Evolutionary conservation across 23 tunicate genomes (phyloP).

Genomic region (Phallusia fumigata): DNA sequence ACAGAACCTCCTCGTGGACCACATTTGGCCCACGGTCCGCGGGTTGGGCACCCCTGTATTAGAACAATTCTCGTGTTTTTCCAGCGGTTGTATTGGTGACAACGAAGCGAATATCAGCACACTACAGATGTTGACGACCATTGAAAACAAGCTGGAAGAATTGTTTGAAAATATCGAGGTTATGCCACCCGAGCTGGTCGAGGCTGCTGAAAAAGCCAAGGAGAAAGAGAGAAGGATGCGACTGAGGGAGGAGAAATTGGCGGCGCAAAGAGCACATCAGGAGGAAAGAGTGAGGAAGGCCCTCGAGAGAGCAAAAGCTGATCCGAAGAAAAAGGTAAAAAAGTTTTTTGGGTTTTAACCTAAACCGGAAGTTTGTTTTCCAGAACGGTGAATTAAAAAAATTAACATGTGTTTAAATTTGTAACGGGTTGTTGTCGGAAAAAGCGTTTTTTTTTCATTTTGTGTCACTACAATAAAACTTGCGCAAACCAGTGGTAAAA

Average conservation of each 20-base stretch:
- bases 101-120: conserved; percentile 94
- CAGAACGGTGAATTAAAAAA: too few species aligned
- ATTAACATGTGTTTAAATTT: too few species aligned
- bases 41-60: too few species aligned
- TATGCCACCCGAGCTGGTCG: conserved; percentile 94
- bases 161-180: conserved; percentile 80
- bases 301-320: conserved; percentile 92
- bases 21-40: too few species aligned
- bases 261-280: conserved; percentile 84
- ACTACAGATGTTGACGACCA: conserved; percentile 89
- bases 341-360: not conserved
- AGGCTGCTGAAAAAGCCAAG: conserved; percentile 85
- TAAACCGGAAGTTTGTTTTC: too few species aligned
- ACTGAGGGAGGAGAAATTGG: conserved; percentile 90
- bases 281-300: conserved; percentile 96
- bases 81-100: conserved; percentile 90
- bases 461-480: too few species aligned
- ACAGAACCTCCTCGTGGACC: too few species aligned
- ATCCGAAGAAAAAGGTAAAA: conserved; percentile 86
- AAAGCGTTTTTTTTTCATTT: too few species aligned
- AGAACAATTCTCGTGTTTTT: too few species aligned
- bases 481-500: too few species aligned
- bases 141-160: conserved; percentile 89
- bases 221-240: conserved; percentile 93
- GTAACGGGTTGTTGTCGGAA: too few species aligned